phyloP scores from a whole-genome alignment of 2,888 invertebrate genomes.

The Eustalomyia histrio region DNA sequence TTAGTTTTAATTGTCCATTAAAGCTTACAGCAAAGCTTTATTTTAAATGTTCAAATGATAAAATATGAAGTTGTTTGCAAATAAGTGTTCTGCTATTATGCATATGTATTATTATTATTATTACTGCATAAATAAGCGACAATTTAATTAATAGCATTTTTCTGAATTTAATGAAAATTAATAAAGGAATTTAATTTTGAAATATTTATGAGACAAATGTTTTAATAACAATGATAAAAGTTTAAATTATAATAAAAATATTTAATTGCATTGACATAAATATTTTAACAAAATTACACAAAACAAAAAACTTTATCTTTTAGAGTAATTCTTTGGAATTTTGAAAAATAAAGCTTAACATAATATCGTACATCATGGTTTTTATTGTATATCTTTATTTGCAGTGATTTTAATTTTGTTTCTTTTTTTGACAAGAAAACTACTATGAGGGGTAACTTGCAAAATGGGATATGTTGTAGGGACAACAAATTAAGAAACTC shows the following conservation, averaged over 20 bases:
- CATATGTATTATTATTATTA: not conserved
- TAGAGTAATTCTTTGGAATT: no score
- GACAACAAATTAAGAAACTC: no score
- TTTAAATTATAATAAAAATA: slow-evolving; percentile 28
- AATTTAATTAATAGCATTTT: slow-evolving; percentile 64
- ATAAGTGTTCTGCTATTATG: slow-evolving; percentile 11
- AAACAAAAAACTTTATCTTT: no score
- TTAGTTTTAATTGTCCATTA: not conserved
- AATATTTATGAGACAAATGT: slow-evolving; percentile 65
- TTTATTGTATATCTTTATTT: no score
- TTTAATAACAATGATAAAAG: slow-evolving; percentile 42
- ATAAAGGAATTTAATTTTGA: slow-evolving; percentile 64
- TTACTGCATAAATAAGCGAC: slow-evolving; percentile 56
- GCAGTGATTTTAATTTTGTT: no score
- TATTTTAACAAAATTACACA: slow-evolving; percentile 31
- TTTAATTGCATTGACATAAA: slow-evolving; percentile 61
- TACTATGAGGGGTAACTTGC: no score
- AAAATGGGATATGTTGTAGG: no score
- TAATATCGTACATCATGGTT: no score
- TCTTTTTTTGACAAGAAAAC: no score
- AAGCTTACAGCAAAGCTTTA: not conserved
- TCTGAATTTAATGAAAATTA: slow-evolving; percentile 60
- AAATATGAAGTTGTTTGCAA: no score
- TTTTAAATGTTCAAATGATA: no score
- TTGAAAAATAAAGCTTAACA: no score